A percentile compares a stretch with the other conserved stretches of the same genome.
phyloP scores from a whole-genome alignment of 2,113 vertebrate genomes.

The Oncorhynchus keta region DNA sequence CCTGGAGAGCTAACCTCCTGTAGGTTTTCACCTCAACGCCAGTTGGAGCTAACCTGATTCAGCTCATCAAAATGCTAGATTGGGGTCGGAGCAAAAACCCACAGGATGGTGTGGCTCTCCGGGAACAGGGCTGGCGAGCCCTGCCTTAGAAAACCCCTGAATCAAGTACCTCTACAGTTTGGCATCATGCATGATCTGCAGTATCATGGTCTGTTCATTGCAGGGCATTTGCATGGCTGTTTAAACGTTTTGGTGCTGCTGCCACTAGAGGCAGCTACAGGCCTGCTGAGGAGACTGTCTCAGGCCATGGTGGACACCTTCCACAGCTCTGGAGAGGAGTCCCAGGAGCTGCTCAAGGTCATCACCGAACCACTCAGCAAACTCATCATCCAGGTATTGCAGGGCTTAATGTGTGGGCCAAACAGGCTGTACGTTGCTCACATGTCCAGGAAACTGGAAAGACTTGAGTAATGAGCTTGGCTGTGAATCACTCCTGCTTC shows the following conservation, averaged over 20 bases:
- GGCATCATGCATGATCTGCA: too few relatives aligned
- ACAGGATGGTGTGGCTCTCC: too few relatives aligned
- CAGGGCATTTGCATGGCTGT: slow-evolving; percentile 89
- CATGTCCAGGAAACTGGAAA: background rate
- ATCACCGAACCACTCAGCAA: slow-evolving; percentile 87
- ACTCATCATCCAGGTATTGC: slow-evolving; percentile 82
- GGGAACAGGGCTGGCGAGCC: too few relatives aligned
- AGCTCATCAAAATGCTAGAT: too few relatives aligned
- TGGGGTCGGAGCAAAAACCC: too few relatives aligned
- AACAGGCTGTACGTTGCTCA: background rate
- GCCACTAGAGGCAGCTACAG: slow-evolving; percentile 77
- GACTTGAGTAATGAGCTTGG: too few relatives aligned
- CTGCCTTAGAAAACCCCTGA: too few relatives aligned
- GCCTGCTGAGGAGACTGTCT: slow-evolving; percentile 79
- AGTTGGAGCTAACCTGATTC: too few relatives aligned
- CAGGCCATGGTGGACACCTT: slow-evolving; percentile 72
- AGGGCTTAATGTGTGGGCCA: background rate
- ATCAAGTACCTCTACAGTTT: too few relatives aligned
- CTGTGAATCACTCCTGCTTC: too few relatives aligned
- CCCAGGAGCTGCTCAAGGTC: slow-evolving; percentile 85
- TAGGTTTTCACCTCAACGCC: too few relatives aligned
- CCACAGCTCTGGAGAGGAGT: slow-evolving; percentile 76
- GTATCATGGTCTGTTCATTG: background rate
- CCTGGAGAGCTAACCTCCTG: too few relatives aligned
- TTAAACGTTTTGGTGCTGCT: slow-evolving; percentile 84